These are phyloP conservation scores for Spondyliosoma cantharus DNA, from an alignment of 2,797 vertebrate species.

Conservation along the genomic window DNA sequence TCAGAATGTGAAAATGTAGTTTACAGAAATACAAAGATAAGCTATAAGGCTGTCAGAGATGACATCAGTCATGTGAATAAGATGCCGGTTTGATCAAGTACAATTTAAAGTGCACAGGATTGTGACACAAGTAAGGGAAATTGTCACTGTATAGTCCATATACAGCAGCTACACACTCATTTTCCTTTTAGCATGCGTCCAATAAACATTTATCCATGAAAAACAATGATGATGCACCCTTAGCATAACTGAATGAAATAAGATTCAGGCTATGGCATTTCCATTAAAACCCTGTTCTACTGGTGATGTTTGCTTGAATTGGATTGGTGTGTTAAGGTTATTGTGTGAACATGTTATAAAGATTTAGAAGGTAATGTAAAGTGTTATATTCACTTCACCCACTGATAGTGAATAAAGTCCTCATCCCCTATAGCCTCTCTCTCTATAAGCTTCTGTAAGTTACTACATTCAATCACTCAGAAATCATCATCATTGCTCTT, in stretches of 20 bases:
- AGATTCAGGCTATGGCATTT: too few species aligned
- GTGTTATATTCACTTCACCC: neutral
- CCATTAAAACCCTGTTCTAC: neutral
- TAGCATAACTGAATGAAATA: neutral
- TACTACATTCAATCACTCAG: neutral
- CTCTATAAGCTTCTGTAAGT: neutral
- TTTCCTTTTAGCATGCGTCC: neutral
- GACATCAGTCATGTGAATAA: too few species aligned
- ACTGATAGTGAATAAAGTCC: neutral
- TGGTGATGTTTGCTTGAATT: neutral
- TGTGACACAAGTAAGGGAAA: too few species aligned
- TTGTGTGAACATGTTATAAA: neutral
- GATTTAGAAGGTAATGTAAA: neutral
- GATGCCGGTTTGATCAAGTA: too few species aligned
- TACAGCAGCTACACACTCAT: too few species aligned
- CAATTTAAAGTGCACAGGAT: too few species aligned
- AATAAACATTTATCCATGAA: neutral
- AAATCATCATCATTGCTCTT: neutral
- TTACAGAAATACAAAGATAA: too few species aligned
- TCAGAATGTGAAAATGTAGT: too few species aligned
- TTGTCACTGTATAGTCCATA: too few species aligned
- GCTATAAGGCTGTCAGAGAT: too few species aligned
- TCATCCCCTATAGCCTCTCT: neutral
- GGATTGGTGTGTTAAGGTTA: neutral
- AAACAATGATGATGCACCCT: neutral